Percentiles rank a stretch among this genome's conserved stretches.
Conservation (phyloP, 2,888 invertebrate genomes). For the Clanis bilineata region DNA sequence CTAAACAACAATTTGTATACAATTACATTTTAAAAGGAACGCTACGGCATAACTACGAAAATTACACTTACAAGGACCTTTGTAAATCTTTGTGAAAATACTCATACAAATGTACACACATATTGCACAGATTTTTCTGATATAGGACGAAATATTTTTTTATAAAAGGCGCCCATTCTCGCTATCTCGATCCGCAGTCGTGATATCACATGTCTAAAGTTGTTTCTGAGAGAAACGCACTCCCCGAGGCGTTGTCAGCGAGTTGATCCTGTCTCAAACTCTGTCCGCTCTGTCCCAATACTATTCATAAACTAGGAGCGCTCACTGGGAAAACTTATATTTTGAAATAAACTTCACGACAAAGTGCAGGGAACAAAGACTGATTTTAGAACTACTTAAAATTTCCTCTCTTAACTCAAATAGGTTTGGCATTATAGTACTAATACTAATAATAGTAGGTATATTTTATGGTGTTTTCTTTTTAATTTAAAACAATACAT, state of each 20-base stretch:
- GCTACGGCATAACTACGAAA: not conserved
- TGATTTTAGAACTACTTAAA: no score
- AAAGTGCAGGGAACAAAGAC: not conserved
- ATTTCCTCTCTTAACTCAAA: no score
- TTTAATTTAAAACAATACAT: no score
- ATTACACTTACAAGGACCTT: no score
- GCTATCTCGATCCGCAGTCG: no score
- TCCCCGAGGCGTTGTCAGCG: not conserved
- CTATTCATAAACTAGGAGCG: not conserved
- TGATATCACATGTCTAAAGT: constrained; percentile 2
- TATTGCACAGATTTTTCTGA: no score
- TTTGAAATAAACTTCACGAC: not conserved
- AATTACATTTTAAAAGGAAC: constrained; percentile 20
- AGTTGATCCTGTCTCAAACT: constrained; percentile 7
- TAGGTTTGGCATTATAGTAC: no score
- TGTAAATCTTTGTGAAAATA: not conserved
- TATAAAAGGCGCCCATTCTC: not conserved
- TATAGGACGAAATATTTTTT: no score
- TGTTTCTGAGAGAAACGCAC: not conserved
- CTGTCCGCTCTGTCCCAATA: not conserved
- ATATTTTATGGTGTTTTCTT: no score
- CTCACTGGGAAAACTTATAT: not conserved
- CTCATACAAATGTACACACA: no score
- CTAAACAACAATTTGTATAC: constrained; percentile 43
- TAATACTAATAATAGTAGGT: no score